Evolutionary conservation across 2,888 invertebrate species (phyloP), one percentile per base, ranked within the genome.

Genomic region (Sphaerophoria rueppellii): DNA sequence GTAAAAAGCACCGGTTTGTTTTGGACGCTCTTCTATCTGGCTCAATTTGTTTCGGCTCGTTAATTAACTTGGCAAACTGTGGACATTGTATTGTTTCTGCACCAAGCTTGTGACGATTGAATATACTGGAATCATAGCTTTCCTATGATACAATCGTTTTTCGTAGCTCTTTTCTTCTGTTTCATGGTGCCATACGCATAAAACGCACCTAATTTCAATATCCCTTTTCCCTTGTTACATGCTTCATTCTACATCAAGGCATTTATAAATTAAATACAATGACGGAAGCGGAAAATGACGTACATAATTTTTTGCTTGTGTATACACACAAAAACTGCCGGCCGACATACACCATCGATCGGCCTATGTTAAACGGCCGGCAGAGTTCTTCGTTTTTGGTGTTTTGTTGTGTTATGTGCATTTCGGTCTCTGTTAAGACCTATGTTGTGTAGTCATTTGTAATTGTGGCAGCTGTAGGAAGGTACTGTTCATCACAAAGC

Each of bases 51-150:
- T 85, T 81, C 76, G 76, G 85, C 80, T 81, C 81, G 85, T 85
- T 85, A 85, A 85, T 85, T 85, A 85, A 85, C 80, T 85, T 85
- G 85, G 85, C 85, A 81, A 73, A 81, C 85, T 85, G 81, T 76
- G 76, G 80, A 81, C 83, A 57, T 1, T 71, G 46, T 61, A 61
- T n/a, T n/a, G n/a, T n/a, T n/a, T n/a, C n/a, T n/a, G n/a, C n/a
- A n/a, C n/a, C n/a, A n/a, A n/a, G 43, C 5, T 24, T 32, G 60
- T n/a, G 3, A n/a, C n/a, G n/a, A n/a, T n/a, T 12, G 6, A 11
- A 24, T 9, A 16, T 37, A 37, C 11, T 14, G 37, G 24, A 24
- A 24, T 24, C 24, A 24, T 50, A 7, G 9, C 35, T 7, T 37
- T 37, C 63, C 35, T 11, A 34, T 34, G 46, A 9, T 37, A 75